Conservation (phyloP, 2,113 vertebrate species). For the Paradoxurus hermaphroditus region DNA sequence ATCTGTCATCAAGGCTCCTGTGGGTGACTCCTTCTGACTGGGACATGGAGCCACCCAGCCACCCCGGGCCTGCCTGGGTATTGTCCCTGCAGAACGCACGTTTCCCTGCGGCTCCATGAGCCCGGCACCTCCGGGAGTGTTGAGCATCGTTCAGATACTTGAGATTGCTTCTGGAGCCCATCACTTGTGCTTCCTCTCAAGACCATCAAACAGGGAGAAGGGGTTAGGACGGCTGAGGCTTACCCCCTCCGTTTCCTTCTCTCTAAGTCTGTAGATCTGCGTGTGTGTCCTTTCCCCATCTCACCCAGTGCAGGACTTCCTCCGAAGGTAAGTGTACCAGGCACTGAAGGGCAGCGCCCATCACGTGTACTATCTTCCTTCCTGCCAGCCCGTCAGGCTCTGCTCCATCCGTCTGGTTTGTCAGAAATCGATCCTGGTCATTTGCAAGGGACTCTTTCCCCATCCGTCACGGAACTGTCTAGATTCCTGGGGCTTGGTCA, state of each 20-base stretch:
- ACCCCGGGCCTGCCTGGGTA: not conserved
- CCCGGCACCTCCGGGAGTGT: not conserved
- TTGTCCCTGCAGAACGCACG: rapidly evolving
- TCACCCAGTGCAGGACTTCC: too few relatives aligned
- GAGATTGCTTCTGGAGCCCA: not conserved
- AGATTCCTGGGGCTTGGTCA: not conserved
- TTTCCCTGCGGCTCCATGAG: not conserved
- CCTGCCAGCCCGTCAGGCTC: too few relatives aligned
- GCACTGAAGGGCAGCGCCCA: too few relatives aligned
- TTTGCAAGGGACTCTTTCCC: not conserved
- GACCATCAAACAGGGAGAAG: not conserved
- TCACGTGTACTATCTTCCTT: not conserved
- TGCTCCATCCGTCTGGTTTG: not conserved
- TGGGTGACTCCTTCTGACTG: not conserved
- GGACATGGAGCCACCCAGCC: not conserved
- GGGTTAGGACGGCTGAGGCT: not conserved
- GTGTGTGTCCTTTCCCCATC: not conserved
- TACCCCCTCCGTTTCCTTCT: not conserved
- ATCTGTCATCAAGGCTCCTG: not conserved
- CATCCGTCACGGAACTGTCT: not conserved
- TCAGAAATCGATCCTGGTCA: not conserved
- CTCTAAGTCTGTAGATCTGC: not conserved
- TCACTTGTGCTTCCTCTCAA: not conserved
- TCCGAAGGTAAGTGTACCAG: not conserved
- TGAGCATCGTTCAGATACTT: not conserved